A percentile compares a stretch with the other conserved stretches of the same genome.
These are phyloP conservation scores for Sycobia sp. DNA, from an alignment of 1,140 invertebrate species.

Conservation along the genomic window DNA sequence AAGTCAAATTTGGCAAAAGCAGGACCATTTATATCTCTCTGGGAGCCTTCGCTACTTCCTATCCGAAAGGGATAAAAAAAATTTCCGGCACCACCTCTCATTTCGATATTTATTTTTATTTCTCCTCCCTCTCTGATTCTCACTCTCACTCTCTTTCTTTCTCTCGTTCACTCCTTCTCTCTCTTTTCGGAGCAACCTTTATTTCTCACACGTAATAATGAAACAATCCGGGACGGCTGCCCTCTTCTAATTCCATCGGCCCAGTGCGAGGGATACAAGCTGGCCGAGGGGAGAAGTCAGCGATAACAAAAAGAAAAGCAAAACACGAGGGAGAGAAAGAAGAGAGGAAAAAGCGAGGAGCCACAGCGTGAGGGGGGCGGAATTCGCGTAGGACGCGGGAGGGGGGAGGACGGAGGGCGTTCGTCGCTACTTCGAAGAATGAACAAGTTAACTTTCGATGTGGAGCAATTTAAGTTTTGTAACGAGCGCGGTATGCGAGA, in stretches of 20 bases:
- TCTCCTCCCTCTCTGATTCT: no score
- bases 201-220: conserved; percentile 4
- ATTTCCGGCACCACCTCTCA: no score
- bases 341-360: background rate
- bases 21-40: no score
- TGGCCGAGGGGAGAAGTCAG: no score
- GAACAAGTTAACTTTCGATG: conserved; percentile 50
- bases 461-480: conserved; percentile 51
- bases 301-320: no score
- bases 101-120: conserved; percentile 1
- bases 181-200: no score
- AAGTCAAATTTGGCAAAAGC: conserved; percentile 4
- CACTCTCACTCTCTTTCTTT: background rate
- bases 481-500: conserved; percentile 43
- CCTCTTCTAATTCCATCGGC: background rate
- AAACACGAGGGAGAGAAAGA: background rate
- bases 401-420: background rate
- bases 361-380: background rate
- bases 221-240: conserved; percentile 3
- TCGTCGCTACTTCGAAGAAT: conserved; percentile 40
- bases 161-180: background rate
- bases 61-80: no score
- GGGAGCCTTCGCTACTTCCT: no score
- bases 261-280: background rate
- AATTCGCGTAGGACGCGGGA: background rate